Conservation (phyloP, 2,113 vertebrate species). For the Marcusenius ussheri region DNA sequence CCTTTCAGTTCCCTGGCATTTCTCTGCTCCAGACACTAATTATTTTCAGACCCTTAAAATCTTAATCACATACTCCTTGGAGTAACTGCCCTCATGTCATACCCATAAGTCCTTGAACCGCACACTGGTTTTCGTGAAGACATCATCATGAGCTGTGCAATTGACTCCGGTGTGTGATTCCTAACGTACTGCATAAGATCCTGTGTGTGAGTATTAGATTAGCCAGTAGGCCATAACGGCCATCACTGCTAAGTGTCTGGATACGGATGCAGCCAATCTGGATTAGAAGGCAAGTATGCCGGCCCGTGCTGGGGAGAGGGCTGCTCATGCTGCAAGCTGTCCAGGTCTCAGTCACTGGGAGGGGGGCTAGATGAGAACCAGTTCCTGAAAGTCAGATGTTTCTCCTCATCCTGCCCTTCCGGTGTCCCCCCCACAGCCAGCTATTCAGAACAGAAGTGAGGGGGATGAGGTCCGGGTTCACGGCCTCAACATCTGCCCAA, state of each 20-base stretch:
- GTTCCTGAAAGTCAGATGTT: neutral
- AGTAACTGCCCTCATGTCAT: neutral
- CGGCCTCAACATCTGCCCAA: neutral
- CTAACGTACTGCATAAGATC: neutral
- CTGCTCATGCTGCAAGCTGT: neutral
- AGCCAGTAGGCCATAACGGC: neutral
- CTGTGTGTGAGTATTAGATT: neutral
- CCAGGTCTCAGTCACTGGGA: neutral
- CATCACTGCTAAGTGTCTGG: neutral
- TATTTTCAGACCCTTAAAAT: conserved; percentile 11
- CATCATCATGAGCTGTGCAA: neutral
- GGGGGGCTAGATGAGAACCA: neutral
- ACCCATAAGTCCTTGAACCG: neutral
- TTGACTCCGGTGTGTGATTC: neutral
- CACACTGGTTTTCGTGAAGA: neutral
- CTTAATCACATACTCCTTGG: neutral
- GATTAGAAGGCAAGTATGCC: neutral
- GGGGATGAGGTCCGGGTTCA: neutral
- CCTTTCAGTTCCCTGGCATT: neutral
- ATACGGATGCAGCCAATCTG: neutral
- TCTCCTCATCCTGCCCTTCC: neutral
- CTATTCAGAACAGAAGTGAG: neutral
- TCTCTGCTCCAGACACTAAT: conserved; percentile 1
- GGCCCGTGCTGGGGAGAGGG: neutral
- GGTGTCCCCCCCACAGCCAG: neutral